phyloP scores from a whole-genome alignment of 2,888 invertebrate genomes.

The Andrena camellia region DNA sequence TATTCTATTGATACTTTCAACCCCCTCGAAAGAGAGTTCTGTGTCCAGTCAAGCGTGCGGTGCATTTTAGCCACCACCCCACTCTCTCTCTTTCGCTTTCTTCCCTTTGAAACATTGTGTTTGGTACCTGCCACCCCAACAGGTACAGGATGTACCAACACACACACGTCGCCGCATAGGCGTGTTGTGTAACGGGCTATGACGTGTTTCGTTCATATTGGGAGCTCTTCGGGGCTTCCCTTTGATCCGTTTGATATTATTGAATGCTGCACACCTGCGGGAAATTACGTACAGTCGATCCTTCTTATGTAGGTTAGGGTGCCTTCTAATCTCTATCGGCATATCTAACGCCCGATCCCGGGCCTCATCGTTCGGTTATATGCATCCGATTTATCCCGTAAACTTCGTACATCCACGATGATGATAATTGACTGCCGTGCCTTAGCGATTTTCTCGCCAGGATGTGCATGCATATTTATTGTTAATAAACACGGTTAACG shows the following conservation, averaged over 20 bases:
- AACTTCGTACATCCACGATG: not conserved
- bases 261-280: constrained; percentile 70
- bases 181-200: constrained; percentile 62
- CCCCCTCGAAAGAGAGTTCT: constrained; percentile 55
- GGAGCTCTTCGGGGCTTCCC: constrained; percentile 66
- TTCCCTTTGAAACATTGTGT: constrained; percentile 78
- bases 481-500: constrained; percentile 5
- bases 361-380: constrained; percentile 9
- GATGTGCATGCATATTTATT: not conserved
- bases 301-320: constrained; percentile 68
- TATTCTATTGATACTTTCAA: constrained; percentile 63
- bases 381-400: not conserved
- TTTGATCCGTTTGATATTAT: constrained; percentile 73
- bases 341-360: constrained; percentile 10
- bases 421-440: constrained; percentile 5
- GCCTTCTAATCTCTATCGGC: constrained; percentile 34
- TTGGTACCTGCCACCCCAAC: constrained; percentile 81
- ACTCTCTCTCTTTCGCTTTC: constrained; percentile 56
- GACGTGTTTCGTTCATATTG: constrained; percentile 68
- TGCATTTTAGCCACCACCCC: constrained; percentile 73
- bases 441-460: not conserved
- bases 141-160: constrained; percentile 75
- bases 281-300: constrained; percentile 54
- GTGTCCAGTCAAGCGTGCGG: constrained; percentile 77
- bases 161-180: constrained; percentile 58